phyloP scores from a whole-genome alignment of 1,140 invertebrate genomes.

The Phymorhynchus buccinoides region DNA sequence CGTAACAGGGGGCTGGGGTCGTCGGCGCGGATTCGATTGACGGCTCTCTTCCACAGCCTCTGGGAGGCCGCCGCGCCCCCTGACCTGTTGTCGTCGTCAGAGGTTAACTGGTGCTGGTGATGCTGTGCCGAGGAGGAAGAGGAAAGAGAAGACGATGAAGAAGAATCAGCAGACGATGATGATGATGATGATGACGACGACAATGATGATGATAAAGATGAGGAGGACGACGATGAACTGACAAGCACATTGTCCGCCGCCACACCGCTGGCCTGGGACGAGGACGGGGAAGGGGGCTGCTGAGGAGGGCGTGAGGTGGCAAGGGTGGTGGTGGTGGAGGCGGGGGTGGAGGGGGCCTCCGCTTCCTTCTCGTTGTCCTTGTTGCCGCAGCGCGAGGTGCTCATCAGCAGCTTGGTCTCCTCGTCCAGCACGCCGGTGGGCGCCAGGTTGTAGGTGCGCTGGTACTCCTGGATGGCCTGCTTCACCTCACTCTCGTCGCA shows the following conservation, averaged over 20 bases:
- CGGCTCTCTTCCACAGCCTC: constrained; percentile 56
- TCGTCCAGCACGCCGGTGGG: constrained; percentile 70
- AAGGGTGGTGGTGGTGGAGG: neutral
- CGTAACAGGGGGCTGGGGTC: constrained; percentile 30
- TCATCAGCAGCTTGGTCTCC: constrained; percentile 69
- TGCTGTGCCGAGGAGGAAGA: neutral
- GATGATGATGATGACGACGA: neutral
- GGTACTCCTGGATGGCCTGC: constrained; percentile 67
- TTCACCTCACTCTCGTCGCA: constrained; percentile 59
- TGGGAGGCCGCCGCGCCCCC: constrained; percentile 15
- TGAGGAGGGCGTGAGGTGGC: neutral
- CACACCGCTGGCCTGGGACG: neutral
- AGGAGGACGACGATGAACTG: neutral
- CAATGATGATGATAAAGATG: too few relatives aligned
- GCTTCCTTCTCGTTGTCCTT: constrained; percentile 63
- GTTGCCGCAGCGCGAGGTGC: constrained; percentile 72
- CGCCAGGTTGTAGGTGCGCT: constrained; percentile 70
- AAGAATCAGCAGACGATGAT: too few relatives aligned
- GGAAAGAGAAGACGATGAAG: neutral
- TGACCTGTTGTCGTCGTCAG: constrained; percentile 38
- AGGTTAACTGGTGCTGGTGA: neutral
- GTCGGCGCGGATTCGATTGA: constrained; percentile 30
- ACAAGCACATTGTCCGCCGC: constrained; percentile 25
- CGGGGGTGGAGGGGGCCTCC: neutral
- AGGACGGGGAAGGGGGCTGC: neutral